Evolutionary conservation across 2,888 invertebrate genomes (phyloP), one percentile per base, ranked within the genome.

Genomic region (Clitarchus hookeri): DNA sequence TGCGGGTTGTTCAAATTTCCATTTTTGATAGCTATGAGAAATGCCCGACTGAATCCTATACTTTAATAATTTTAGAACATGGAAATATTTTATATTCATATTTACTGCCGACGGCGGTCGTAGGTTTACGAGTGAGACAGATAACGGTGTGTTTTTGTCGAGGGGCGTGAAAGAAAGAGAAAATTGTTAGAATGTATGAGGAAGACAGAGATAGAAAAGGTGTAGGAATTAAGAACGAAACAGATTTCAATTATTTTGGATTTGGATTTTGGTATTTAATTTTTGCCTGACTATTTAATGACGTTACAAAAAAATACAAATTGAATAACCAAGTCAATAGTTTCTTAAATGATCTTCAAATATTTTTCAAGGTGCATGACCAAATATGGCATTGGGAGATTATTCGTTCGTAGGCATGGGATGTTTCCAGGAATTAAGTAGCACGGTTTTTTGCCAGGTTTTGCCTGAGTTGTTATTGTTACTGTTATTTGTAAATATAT

Each of bases 381-480:
- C 88, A 87, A 88, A 88, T 88, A 88, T 87, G 88, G 88, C 87
- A 88, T 88, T 88, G 88, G 88, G 88, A 87, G 86, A 86, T 87
- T 87, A 85, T 87, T 88, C 88, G 88, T 88, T 88, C 86, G 82
- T 84, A 86, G 85, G 84, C 25, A 79, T 85, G 85, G 79, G 83
- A 83, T 84, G 82, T 85, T 86, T 87, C 87, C 87, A 87, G 87
- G 88, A 87, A 87, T 88, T 88, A 85, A 85, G 85, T 48, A 44
- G 80, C 16, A 85, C 83, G 77, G 65, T 44, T 84, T 77, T 65
- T 53, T 65, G 85, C 82, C n/a, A 78, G 79, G 48, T 13, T 77
- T 44, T 26, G 79, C 77, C 53, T 25, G 84, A 48, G 25, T 86
- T 87, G 84, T 86, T 85, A 44, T 65, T 82, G 84, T 44, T 77